These are phyloP conservation scores for Ahaetulla prasina DNA, from an alignment of 2,113 vertebrate genomes.

Conservation along the genomic window DNA sequence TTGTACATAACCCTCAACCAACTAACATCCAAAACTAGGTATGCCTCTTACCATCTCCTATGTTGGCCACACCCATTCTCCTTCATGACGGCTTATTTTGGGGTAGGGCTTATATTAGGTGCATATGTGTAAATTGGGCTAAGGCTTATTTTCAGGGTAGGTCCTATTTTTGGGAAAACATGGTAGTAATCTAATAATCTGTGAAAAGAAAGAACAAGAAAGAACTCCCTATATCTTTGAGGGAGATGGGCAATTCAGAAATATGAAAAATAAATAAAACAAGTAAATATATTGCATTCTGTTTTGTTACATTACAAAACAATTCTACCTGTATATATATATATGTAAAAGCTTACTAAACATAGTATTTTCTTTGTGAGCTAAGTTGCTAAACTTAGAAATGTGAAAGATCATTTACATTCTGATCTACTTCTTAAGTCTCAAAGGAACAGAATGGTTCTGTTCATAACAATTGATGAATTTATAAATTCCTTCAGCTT, in stretches of 20 bases:
- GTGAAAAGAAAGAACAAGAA: neutral
- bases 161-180: no score
- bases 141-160: no score
- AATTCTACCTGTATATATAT: neutral
- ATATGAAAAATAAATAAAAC: no score
- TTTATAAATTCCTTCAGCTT: neutral
- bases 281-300: neutral
- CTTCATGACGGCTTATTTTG: no score
- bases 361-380: neutral
- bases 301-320: neutral
- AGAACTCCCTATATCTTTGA: no score
- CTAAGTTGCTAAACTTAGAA: neutral
- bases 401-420: neutral
- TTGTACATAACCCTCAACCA: no score
- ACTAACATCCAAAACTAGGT: no score
- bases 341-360: neutral
- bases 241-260: no score
- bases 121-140: no score
- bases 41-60: no score
- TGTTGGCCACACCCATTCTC: no score
- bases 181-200: neutral
- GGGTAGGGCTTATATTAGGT: no score
- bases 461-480: neutral
- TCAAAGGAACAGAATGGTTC: neutral
- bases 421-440: neutral